Conservation (phyloP, 1,140 invertebrate genomes). For the Luehdorfia chinensis region DNA sequence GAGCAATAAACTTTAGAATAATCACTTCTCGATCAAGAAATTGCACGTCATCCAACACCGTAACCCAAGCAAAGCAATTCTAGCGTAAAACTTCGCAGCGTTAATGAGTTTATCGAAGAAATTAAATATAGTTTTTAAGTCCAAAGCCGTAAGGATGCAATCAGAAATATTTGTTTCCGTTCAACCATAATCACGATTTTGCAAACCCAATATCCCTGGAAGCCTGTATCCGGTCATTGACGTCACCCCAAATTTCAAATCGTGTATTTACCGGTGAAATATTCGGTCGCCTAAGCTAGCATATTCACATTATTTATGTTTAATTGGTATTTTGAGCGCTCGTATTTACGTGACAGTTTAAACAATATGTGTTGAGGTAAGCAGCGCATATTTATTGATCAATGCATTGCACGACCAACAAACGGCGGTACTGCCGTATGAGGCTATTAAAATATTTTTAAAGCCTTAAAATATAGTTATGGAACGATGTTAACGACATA, state of each 20-base stretch:
- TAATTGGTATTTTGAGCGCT: constrained; percentile 25
- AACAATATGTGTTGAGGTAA: not conserved
- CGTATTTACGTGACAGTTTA: constrained; percentile 7
- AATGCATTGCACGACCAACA: not conserved
- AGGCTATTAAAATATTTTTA: not conserved
- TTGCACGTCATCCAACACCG: constrained; percentile 59
- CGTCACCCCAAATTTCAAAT: constrained; percentile 28
- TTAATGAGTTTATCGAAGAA: constrained; percentile 7
- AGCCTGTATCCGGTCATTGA: constrained; percentile 34
- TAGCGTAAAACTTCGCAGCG: constrained; percentile 31
- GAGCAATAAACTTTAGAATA: constrained; percentile 13
- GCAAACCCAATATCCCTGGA: constrained; percentile 20
- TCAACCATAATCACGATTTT: constrained; percentile 6
- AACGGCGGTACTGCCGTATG: not conserved
- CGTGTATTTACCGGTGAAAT: constrained; percentile 22
- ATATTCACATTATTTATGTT: constrained; percentile 19
- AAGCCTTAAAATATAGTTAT: not conserved
- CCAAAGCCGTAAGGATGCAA: no score
- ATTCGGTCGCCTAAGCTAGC: constrained; percentile 1
- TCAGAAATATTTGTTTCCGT: no score
- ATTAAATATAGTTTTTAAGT: constrained; percentile 26
- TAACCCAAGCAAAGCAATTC: constrained; percentile 36
- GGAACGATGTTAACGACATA: not conserved
- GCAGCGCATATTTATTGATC: constrained; percentile 7
- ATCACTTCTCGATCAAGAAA: constrained; percentile 34